A percentile compares a stretch with the other conserved stretches of the same genome.
Evolutionary conservation across 2,797 vertebrate genomes (phyloP).

Genomic region (Cyprinella venusta): DNA sequence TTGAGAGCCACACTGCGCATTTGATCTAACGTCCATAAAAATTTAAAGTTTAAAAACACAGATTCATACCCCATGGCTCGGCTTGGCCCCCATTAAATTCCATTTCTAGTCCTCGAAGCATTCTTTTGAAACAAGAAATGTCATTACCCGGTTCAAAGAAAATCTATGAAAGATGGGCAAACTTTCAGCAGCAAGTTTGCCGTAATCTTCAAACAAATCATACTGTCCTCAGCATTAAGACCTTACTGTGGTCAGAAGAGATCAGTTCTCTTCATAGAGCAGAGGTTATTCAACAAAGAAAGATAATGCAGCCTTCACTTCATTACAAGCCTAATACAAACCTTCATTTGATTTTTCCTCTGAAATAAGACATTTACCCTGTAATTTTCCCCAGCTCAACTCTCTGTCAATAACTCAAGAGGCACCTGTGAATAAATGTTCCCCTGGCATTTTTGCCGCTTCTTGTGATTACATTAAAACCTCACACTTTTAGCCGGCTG

Average conservation of each 20-base stretch:
- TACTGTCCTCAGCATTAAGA: background rate
- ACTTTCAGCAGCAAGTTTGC: slow-evolving; percentile 31
- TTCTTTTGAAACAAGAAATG: slow-evolving; percentile 44
- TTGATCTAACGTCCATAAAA: slow-evolving; percentile 34
- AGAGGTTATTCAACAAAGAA: slow-evolving; percentile 41
- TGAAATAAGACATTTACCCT: slow-evolving; percentile 34
- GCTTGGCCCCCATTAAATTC: slow-evolving; percentile 50
- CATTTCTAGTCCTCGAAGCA: slow-evolving; percentile 46
- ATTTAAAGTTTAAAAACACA: slow-evolving; percentile 33
- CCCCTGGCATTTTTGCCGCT: slow-evolving; percentile 45
- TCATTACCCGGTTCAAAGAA: slow-evolving; percentile 46
- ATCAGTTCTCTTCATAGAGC: slow-evolving; percentile 11
- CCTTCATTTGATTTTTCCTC: slow-evolving; percentile 39
- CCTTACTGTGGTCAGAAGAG: slow-evolving; percentile 22
- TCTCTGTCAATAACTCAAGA: slow-evolving; percentile 49
- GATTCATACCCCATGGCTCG: slow-evolving; percentile 29
- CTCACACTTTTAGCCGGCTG: slow-evolving; percentile 37
- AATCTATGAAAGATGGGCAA: background rate
- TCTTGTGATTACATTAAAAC: slow-evolving; percentile 47
- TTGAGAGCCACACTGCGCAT: slow-evolving; percentile 7
- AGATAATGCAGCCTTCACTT: slow-evolving; percentile 7
- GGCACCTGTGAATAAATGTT: slow-evolving; percentile 38
- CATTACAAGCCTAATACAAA: background rate
- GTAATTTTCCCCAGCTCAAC: slow-evolving; percentile 45
- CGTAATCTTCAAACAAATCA: slow-evolving; percentile 29